Percentiles rank a stretch among this genome's conserved stretches.
Evolutionary conservation across 2,113 vertebrate genomes (phyloP).

Genomic region (Xyliphius kryptos): DNA sequence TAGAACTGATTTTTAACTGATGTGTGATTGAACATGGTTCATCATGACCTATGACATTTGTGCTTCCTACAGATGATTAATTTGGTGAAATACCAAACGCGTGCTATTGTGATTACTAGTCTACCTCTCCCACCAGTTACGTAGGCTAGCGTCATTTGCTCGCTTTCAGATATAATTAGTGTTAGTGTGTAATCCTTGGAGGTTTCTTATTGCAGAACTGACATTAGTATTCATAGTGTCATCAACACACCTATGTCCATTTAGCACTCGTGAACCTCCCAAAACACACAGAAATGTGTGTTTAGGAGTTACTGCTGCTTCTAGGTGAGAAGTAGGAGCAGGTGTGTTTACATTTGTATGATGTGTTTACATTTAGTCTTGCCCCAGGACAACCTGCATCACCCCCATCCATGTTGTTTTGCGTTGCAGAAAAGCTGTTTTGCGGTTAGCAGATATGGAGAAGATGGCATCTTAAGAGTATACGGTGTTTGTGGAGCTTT

Average conservation of each 20-base stretch:
- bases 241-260: too few species aligned
- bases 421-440: conserved; percentile 27
- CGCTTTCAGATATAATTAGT: too few species aligned
- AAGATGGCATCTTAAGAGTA: too few species aligned
- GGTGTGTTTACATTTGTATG: conserved; percentile 13
- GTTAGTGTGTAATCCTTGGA: too few species aligned
- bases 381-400: conserved; percentile 23
- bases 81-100: not conserved
- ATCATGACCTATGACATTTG: not conserved
- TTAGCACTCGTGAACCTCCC: too few species aligned
- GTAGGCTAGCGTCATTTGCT: not conserved
- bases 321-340: too few species aligned
- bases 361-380: too few species aligned
- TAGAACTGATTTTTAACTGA: not conserved
- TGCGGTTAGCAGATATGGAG: conserved; percentile 11
- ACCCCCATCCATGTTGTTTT: conserved; percentile 32
- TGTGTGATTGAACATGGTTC: not conserved
- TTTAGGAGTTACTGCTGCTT: too few species aligned
- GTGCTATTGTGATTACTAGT: not conserved
- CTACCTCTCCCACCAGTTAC: not conserved
- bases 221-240: too few species aligned
- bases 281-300: too few species aligned
- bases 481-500: too few species aligned
- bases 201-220: too few species aligned
- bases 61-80: not conserved